Base-by-base conservation (phyloP, 2,797 vertebrate species). In the Microctenopoma steveboyesi region DNA sequence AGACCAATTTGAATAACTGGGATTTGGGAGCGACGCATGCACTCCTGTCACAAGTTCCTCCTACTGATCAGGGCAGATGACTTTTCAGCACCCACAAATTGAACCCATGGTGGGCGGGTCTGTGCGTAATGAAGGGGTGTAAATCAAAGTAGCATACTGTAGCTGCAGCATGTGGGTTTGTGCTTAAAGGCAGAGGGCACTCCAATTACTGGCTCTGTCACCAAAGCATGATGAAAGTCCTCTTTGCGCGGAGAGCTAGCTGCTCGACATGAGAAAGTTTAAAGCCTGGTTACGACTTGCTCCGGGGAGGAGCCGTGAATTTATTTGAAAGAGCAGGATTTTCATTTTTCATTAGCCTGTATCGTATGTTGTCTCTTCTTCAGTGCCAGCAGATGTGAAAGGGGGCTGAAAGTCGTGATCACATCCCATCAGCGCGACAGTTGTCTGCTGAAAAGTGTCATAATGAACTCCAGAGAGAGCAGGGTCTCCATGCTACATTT, bases 111-210 rank as follows among this genome's bases (percentile, higher is more conserved):
- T 65, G 48, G 69, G 76, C 1, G 47, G 53, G 57, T 67, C 60
- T 15, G 75, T 60, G 68, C 53, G 43, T 75, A 79, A 77, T 59
- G 71, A 86, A 67, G 68, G 81, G 65, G 86, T 84, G 74, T 82
- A 88, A 90, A 89, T 86, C 81, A 88, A 72, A 80, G 74, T 43
- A 8, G 55, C 79, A n/a, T 28, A 67, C 42, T 68, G 61, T 74
- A 71, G 79, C 85, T 78, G 63, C 69, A 76, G 82, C 76, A 74
- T 91, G 72, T 76, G 74, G 85, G 73, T 82, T 84, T 65, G 64
- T 65, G 58, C 80, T 81, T 74, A 40, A 79, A 86, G 81, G 81
- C 83, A 78, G 74, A 77, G 83, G 79, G 56, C 68, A 69, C 76
- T 79, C 74, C 72, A 86, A 74, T 89, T 84, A 84, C 84, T 64